phyloP scores from a whole-genome alignment of 2,113 vertebrate genomes.

The Synodontis membranacea region DNA sequence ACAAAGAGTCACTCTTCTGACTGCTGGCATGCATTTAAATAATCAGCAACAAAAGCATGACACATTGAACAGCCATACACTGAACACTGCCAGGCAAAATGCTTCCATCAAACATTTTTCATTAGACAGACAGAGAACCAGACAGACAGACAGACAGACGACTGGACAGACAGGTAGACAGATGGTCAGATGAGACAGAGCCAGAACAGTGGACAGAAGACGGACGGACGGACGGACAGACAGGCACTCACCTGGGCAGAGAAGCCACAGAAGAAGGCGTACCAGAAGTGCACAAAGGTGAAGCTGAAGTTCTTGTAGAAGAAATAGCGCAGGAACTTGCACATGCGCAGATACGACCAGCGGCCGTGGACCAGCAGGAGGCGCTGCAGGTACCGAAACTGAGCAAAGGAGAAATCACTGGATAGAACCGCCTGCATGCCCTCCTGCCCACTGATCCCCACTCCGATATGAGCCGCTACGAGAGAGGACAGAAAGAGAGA shows the following conservation, averaged over 20 bases:
- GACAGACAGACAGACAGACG: not conserved
- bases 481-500: not conserved
- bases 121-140: not conserved
- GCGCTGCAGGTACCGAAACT: conserved; percentile 92
- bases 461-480: conserved; percentile 90
- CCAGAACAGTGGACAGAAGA: not conserved
- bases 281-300: conserved; percentile 95
- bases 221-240: not conserved
- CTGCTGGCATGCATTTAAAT: not conserved
- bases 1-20: not conserved
- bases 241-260: conserved; percentile 85
- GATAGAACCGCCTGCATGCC: conserved; percentile 92
- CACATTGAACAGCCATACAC: not conserved
- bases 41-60: not conserved
- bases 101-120: not conserved
- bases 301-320: conserved; percentile 99
- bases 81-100: not conserved
- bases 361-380: conserved; percentile 92
- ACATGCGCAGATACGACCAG: conserved; percentile 97
- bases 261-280: conserved; percentile 92
- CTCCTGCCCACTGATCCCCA: conserved; percentile 91
- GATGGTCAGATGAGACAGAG: not conserved
- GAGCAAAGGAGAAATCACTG: conserved; percentile 89
- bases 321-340: conserved; percentile 94
- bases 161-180: not conserved